These are phyloP conservation scores for Phenganax stokvisi DNA, from an alignment of 92 coral and sea anemone species.

Conservation along the genomic window DNA sequence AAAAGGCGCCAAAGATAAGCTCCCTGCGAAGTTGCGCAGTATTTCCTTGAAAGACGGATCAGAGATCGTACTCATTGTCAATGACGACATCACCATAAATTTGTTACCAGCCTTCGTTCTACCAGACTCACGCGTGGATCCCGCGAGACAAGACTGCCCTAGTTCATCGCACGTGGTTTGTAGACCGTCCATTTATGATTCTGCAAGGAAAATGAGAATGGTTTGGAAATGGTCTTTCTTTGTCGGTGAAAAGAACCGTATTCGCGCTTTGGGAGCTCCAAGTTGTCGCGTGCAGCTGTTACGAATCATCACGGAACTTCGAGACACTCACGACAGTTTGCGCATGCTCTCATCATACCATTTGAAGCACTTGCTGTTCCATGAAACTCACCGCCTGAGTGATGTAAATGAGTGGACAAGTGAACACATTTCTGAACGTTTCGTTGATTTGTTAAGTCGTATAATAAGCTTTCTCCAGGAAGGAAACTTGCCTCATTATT, in stretches of 20 bases:
- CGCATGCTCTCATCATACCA: constrained; percentile 86
- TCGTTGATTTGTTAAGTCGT: constrained; percentile 66
- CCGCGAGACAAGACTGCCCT: constrained; percentile 84
- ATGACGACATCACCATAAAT: constrained; percentile 83
- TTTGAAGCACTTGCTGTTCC: constrained; percentile 80
- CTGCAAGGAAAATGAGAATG: constrained; percentile 62
- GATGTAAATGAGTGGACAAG: constrained; percentile 81
- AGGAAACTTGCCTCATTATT: constrained; percentile 74
- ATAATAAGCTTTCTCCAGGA: constrained; percentile 61
- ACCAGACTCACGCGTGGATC: constrained; percentile 85
- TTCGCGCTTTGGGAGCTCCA: constrained; percentile 76
- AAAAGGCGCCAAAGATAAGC: constrained; percentile 64
- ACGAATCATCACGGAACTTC: constrained; percentile 86
- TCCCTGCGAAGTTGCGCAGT: constrained; percentile 76
- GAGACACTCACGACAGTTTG: constrained; percentile 85
- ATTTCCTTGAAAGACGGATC: constrained; percentile 81
- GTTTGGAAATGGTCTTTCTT: constrained; percentile 82
- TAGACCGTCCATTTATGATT: constrained; percentile 47
- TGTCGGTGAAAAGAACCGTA: constrained; percentile 90
- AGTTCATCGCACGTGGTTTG: constrained; percentile 92
- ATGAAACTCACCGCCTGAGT: constrained; percentile 74
- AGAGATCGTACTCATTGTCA: constrained; percentile 69
- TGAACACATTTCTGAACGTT: constrained; percentile 71
- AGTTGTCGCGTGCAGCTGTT: constrained; percentile 89
- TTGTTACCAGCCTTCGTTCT: constrained; percentile 91